Conservation (phyloP, 2,888 invertebrate genomes). For the Pandemis cinnamomeana region DNA sequence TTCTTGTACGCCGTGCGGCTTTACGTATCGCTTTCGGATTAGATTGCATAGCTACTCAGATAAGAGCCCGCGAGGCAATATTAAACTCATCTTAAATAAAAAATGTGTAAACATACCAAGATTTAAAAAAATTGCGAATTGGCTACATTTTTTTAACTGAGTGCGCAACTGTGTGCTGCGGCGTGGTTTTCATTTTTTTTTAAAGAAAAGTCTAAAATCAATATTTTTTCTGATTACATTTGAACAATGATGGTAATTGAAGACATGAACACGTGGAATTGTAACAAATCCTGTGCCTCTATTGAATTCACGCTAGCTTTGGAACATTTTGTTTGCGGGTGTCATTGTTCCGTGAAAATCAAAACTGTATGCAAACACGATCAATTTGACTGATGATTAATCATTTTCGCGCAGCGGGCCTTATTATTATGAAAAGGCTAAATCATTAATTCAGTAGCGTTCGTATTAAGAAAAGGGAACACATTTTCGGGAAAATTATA, state of each 20-base stretch:
- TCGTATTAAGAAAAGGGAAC: neutral
- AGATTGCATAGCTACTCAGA: no score
- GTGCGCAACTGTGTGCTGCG: no score
- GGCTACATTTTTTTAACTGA: no score
- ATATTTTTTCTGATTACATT: no score
- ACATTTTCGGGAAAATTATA: neutral
- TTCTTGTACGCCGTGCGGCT: no score
- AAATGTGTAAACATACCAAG: no score
- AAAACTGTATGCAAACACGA: neutral
- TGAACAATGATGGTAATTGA: neutral
- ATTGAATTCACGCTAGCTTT: neutral
- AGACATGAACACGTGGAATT: neutral
- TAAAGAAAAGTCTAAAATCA: no score
- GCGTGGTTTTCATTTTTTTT: no score
- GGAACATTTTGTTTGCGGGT: neutral
- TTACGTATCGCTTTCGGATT: no score
- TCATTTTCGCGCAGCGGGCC: neutral
- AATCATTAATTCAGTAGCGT: constrained; percentile 6
- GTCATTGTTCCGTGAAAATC: constrained; percentile 7
- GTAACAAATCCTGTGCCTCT: neutral
- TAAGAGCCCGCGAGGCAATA: no score
- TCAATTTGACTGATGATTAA: constrained; percentile 3
- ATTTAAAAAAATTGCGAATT: no score
- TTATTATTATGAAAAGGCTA: neutral
- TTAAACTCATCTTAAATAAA: no score